Evolutionary conservation across 2,797 vertebrate genomes (phyloP).

Genomic region (Pachyuromys duprasi): DNA sequence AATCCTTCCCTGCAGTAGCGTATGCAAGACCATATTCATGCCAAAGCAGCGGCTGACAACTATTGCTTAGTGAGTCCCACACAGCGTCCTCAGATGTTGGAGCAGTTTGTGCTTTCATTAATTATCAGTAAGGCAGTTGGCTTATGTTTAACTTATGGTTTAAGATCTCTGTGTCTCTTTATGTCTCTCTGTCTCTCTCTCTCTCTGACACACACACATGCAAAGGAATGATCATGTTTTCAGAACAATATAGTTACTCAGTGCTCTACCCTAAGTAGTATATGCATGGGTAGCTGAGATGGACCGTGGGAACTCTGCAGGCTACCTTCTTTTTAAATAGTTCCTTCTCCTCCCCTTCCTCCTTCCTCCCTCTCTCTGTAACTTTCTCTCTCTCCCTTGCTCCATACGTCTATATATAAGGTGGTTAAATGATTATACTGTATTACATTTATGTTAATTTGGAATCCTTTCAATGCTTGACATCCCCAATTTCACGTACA

Average conservation of each 20-base stretch:
- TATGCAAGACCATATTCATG: background rate
- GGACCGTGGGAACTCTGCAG: background rate
- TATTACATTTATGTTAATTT: background rate
- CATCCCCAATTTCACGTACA: background rate
- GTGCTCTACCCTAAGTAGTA: background rate
- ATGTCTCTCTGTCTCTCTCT: too few relatives aligned
- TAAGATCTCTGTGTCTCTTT: background rate
- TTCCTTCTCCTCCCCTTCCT: background rate
- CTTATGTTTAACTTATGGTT: conserved; percentile 47
- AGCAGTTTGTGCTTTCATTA: conserved; percentile 50
- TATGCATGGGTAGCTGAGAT: background rate
- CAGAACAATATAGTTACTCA: background rate
- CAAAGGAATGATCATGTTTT: background rate
- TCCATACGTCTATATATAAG: background rate
- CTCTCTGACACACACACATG: background rate
- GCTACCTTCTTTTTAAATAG: background rate
- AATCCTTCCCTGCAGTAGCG: background rate
- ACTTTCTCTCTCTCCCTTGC: background rate
- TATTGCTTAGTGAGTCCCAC: background rate
- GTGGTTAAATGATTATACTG: background rate
- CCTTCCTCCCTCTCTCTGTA: background rate
- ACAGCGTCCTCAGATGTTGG: background rate
- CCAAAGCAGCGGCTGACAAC: background rate
- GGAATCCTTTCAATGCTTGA: conserved; percentile 73
- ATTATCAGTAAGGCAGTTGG: conserved; percentile 58